Conservation (phyloP, 35 echinoderm and acorn worm species). For the Apostichopus parvimensis region DNA sequence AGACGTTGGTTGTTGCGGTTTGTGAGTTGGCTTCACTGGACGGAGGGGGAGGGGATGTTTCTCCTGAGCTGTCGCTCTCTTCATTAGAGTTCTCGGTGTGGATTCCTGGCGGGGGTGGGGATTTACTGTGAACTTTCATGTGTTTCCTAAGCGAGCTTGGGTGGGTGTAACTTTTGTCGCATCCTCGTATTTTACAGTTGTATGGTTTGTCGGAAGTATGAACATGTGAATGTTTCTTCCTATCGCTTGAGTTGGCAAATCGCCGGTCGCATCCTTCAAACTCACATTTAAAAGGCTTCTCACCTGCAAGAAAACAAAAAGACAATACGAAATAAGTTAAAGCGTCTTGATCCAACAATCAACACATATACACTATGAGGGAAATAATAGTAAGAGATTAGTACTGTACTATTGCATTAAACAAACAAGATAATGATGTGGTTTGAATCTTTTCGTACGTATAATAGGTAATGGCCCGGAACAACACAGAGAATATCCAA, state of each 20-base stretch:
- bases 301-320: conserved; percentile 73
- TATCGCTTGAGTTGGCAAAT: conserved; percentile 98
- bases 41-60: conserved; percentile 23
- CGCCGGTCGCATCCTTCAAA: conserved; percentile 97
- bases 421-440: no score
- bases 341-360: no score
- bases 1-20: conserved; percentile 8
- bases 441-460: no score
- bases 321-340: background rate
- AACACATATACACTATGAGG: no score
- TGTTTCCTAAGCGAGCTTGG: conserved; percentile 94
- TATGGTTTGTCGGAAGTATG: conserved; percentile 99
- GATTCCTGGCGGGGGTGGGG: conserved; percentile 87
- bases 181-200: conserved; percentile 95
- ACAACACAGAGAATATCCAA: no score
- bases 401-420: no score
- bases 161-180: conserved; percentile 99
- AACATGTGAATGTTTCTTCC: conserved; percentile 98
- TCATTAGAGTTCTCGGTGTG: conserved; percentile 53
- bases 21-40: conserved; percentile 30
- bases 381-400: no score
- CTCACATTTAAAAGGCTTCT: conserved; percentile 99
- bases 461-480: no score
- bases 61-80: conserved; percentile 43
- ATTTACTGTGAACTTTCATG: conserved; percentile 99